Percentiles rank a stretch among this genome's conserved stretches.
These are phyloP conservation scores for Spea multiplicata DNA, from an alignment of 2,113 vertebrate genomes.

Conservation along the genomic window DNA sequence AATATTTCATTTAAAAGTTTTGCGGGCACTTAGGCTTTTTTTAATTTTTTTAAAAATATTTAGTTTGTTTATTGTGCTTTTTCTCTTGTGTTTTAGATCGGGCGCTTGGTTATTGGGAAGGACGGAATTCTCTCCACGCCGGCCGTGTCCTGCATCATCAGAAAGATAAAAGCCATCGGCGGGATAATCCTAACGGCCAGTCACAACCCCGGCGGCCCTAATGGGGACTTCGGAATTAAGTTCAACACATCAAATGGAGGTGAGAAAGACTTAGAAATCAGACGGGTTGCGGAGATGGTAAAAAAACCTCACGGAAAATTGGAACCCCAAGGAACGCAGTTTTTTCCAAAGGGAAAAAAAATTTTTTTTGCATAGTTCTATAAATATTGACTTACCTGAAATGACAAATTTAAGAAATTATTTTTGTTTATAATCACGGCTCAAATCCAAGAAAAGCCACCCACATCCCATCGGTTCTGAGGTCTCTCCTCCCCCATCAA, in stretches of 20 bases:
- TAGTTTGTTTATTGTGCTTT: neutral
- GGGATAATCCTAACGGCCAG: conserved; percentile 97
- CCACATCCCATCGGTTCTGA: no score
- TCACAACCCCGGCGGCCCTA: conserved; percentile 95
- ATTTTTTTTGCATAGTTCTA: no score
- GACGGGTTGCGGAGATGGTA: neutral
- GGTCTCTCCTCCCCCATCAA: no score
- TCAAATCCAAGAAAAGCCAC: no score
- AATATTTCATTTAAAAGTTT: no score
- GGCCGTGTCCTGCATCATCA: conserved; percentile 94
- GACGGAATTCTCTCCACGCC: conserved; percentile 96
- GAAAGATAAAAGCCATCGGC: conserved; percentile 91
- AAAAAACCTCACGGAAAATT: no score
- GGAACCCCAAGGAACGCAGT: no score
- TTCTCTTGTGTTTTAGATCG: conserved; percentile 74
- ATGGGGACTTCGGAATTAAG: conserved; percentile 96
- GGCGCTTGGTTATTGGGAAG: conserved; percentile 90
- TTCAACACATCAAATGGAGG: conserved; percentile 96
- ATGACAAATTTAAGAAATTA: no score
- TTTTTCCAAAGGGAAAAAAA: no score
- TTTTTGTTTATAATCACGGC: no score
- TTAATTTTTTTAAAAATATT: neutral
- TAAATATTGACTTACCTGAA: no score
- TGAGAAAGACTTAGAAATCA: conserved; percentile 50
- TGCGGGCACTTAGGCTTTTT: neutral